A percentile compares a stretch with the other conserved stretches of the same genome.
Conservation (phyloP, 2,888 invertebrate species). For the Apotomis capreana region DNA sequence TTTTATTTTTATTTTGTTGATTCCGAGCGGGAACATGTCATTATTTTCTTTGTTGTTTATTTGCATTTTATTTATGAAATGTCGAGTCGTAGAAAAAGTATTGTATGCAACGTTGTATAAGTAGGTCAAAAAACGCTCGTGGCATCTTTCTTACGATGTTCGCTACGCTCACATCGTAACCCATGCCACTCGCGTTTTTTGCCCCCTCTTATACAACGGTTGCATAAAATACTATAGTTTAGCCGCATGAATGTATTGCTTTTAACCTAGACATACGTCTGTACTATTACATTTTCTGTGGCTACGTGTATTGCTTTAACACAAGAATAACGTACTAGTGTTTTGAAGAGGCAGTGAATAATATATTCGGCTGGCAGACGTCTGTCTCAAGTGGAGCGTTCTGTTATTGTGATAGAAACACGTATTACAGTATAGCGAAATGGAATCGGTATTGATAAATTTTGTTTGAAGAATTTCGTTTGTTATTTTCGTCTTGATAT, state of each 20-base stretch:
- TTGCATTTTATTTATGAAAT: too few relatives aligned
- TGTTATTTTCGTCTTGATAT: conserved; percentile 16
- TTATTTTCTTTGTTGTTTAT: too few relatives aligned
- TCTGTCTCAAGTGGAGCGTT: conserved; percentile 38
- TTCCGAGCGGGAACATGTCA: too few relatives aligned
- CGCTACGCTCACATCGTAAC: too few relatives aligned
- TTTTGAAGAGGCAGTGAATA: conserved; percentile 38
- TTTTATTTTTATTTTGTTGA: too few relatives aligned
- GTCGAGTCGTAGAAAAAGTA: too few relatives aligned
- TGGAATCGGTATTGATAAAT: conserved; percentile 22
- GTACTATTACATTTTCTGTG: conserved; percentile 6
- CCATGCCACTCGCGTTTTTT: too few relatives aligned
- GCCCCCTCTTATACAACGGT: too few relatives aligned
- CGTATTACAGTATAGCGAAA: conserved; percentile 8
- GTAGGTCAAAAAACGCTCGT: too few relatives aligned
- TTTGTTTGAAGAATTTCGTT: conserved; percentile 12
- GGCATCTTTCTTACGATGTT: too few relatives aligned
- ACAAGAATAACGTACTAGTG: conserved; percentile 25
- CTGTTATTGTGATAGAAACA: conserved; percentile 21
- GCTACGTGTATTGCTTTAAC: conserved; percentile 32
- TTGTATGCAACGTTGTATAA: too few relatives aligned
- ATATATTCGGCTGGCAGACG: conserved; percentile 37
- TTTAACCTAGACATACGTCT: conserved; percentile 1
- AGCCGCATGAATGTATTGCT: neutral
- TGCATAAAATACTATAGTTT: too few relatives aligned